These are phyloP conservation scores for Osmerus eperlanus DNA, from an alignment of 2,113 vertebrate species.

Conservation along the genomic window DNA sequence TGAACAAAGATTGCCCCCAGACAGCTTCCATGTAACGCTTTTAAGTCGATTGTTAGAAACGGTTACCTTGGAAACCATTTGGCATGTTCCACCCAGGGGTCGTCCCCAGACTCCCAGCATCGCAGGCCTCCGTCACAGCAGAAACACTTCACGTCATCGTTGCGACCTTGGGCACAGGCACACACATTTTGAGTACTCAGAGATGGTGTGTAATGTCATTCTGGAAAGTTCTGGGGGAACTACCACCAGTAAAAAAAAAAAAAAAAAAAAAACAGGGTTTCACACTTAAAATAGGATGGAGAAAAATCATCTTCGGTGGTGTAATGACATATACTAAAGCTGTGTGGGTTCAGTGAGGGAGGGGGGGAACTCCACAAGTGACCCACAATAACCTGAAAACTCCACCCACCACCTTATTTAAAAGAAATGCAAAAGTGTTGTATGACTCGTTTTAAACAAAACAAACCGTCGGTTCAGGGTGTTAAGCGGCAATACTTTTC, in stretches of 20 bases:
- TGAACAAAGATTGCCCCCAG: not conserved
- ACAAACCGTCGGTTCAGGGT: too few species aligned
- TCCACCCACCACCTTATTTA: too few species aligned
- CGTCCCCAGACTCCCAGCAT: constrained; percentile 97
- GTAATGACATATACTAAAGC: too few species aligned
- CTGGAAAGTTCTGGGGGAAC: not conserved
- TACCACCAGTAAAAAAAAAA: not conserved
- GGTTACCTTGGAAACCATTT: constrained; percentile 97
- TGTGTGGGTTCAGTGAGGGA: too few species aligned
- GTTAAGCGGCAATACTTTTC: too few species aligned
- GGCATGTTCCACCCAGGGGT: constrained; percentile 96
- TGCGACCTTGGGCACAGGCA: constrained; percentile 74
- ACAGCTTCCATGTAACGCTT: not conserved
- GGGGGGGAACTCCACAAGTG: too few species aligned
- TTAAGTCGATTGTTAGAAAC: constrained; percentile 5
- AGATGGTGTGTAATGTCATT: not conserved
- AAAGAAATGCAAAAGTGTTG: too few species aligned
- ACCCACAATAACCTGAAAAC: too few species aligned
- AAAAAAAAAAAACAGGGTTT: too few species aligned
- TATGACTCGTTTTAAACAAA: too few species aligned
- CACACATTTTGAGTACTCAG: not conserved
- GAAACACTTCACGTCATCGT: constrained; percentile 96
- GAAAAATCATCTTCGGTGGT: too few species aligned
- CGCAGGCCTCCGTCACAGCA: constrained; percentile 95
- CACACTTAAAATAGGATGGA: too few species aligned